Evolutionary conservation across 2,797 vertebrate genomes (phyloP).

Genomic region (Chelon auratus): DNA sequence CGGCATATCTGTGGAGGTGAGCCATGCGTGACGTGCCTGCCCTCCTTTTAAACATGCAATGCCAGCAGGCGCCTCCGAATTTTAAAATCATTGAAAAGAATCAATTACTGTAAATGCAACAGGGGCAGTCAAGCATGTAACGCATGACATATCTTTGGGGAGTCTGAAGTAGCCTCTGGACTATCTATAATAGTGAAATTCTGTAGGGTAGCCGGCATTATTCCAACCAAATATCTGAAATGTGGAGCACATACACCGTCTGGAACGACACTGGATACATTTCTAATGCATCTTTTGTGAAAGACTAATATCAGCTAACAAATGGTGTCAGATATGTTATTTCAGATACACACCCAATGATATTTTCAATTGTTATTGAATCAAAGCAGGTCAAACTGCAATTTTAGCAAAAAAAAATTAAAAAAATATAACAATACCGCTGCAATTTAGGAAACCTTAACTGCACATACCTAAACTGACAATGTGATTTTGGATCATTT

Average conservation of each 20-base stretch:
- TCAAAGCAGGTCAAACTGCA: slow-evolving; percentile 26
- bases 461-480: background rate
- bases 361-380: slow-evolving; percentile 31
- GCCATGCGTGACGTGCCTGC: slow-evolving; percentile 80
- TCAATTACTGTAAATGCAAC: slow-evolving; percentile 89
- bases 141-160: slow-evolving; percentile 83
- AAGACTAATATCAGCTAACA: slow-evolving; percentile 67
- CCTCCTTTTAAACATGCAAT: slow-evolving; percentile 81
- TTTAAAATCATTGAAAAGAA: slow-evolving; percentile 86
- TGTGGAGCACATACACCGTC: slow-evolving; percentile 64
- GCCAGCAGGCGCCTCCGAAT: slow-evolving; percentile 70
- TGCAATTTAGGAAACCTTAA: background rate
- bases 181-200: slow-evolving; percentile 77
- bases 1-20: slow-evolving; percentile 75
- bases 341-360: slow-evolving; percentile 46
- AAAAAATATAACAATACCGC: background rate
- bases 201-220: slow-evolving; percentile 59
- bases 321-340: slow-evolving; percentile 60
- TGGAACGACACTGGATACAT: slow-evolving; percentile 61
- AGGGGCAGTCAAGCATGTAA: slow-evolving; percentile 85
- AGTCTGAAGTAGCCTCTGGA: slow-evolving; percentile 70
- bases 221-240: slow-evolving; percentile 74
- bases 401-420: slow-evolving; percentile 9
- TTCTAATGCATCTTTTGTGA: slow-evolving; percentile 69
- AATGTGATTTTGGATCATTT: background rate